Base-by-base conservation (phyloP, 2,113 vertebrate species). In the Aix galericulata region DNA sequence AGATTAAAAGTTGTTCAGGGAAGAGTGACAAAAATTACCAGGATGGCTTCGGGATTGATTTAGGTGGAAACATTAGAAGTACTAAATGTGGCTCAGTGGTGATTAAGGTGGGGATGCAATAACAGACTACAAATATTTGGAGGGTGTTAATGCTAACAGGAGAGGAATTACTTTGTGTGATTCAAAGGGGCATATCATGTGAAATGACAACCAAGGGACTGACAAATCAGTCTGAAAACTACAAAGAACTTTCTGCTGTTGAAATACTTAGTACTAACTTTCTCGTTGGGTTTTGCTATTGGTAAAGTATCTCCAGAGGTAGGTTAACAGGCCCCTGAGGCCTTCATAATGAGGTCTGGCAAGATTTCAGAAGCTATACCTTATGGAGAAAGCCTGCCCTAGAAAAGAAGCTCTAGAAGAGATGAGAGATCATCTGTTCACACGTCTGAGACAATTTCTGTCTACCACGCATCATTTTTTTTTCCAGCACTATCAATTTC, bases 41-140 rank as follows among this genome's bases (percentile, higher is more conserved):
- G 52, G 68, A 68, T 86, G 48, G 29, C 46, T 93, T 74, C 26
- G 79, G 69, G 82, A 90, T 9, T 88, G 52, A 90, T 86, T 86
- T 76, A 81, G 22, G 34, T 74, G 63, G 72, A 89, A 93, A 86
- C 72, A 94, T 64, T 59, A 50, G 17, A 71, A 77, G 46, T 83
- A 64, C 68, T 80, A 78, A 77, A 71, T 74, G 44, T 78, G 60
- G 25, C 34, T 68, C 74, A 44, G 62, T 75, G 72, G 83, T 46
- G 31, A 74, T 46, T 62, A 89, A 93, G 78, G 68, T 1, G 0
- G 42, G n/a, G 63, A 67, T 52, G 38, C 17, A 11, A n/a, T 46
- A 75, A 72, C 22, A 93, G 77, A 79, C 78, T 93, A 76, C 91
- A 95, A 95, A 92, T 94, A 94, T 87, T 96, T 85, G 55, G 34